Evolutionary conservation across 2,797 vertebrate species (phyloP).

Genomic region (Tangara arthus): DNA sequence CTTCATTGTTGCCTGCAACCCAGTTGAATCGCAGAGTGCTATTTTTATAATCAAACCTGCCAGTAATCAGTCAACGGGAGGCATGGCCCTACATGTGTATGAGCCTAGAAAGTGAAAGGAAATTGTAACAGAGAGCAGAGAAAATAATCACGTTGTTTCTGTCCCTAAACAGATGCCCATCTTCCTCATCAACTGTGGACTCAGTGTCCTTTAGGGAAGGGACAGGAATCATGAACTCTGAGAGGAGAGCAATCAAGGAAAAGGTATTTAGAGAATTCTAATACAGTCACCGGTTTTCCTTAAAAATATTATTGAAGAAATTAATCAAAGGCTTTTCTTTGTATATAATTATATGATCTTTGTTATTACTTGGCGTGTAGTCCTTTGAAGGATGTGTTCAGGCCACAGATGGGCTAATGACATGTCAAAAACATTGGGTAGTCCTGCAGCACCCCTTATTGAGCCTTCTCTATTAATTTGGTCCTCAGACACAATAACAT

Average conservation of each 20-base stretch:
- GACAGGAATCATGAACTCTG: not conserved
- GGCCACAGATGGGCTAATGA: not conserved
- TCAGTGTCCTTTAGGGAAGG: not conserved
- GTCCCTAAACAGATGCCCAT: not conserved
- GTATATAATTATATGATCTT: not conserved
- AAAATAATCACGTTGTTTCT: not conserved
- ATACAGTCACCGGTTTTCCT: fast-evolving
- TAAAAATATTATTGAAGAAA: not conserved
- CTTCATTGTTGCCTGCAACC: slow-evolving; percentile 47
- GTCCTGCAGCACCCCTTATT: not conserved
- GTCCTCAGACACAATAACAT: not conserved
- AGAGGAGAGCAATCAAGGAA: not conserved
- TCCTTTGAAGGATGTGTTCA: not conserved
- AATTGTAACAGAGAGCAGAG: not conserved
- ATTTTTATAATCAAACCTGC: slow-evolving; percentile 63
- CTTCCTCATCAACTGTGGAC: not conserved
- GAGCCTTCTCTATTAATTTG: not conserved
- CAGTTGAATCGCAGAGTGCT: slow-evolving; percentile 50
- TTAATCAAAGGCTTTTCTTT: not conserved
- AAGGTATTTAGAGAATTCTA: not conserved
- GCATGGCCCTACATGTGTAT: slow-evolving; percentile 21
- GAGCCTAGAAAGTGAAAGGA: not conserved
- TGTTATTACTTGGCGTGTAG: not conserved
- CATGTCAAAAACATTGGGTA: not conserved
- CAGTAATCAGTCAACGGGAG: slow-evolving; percentile 44